phyloP scores from a whole-genome alignment of 2,888 invertebrate species.

The Tanytarsus gracilentus region DNA sequence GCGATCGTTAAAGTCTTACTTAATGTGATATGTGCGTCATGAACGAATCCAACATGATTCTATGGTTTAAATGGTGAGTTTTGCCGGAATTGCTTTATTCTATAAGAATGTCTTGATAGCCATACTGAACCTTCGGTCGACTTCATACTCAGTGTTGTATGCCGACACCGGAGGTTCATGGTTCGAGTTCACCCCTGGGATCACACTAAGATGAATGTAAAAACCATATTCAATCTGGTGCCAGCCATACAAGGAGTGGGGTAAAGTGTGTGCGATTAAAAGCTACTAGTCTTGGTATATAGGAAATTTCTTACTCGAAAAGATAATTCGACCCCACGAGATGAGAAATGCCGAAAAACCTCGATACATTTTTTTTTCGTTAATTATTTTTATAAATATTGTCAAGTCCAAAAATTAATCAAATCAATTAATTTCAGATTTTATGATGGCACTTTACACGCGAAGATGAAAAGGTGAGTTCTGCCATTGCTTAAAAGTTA shows the following conservation, averaged over 20 bases:
- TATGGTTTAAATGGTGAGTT: constrained; percentile 23
- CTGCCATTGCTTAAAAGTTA: too few relatives aligned
- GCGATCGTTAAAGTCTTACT: too few relatives aligned
- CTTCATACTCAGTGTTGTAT: not conserved
- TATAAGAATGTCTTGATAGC: not conserved
- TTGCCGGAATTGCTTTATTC: not conserved
- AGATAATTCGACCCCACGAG: constrained; percentile 26
- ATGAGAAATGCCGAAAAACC: constrained; percentile 28
- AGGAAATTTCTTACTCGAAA: constrained; percentile 29
- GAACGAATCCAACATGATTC: not conserved
- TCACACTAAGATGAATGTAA: constrained; percentile 27
- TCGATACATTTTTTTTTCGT: constrained; percentile 25
- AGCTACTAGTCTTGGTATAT: constrained; percentile 27
- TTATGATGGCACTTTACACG: too few relatives aligned
- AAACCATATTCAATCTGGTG: constrained; percentile 19
- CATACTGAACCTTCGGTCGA: not conserved
- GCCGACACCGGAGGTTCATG: not conserved
- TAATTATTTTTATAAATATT: too few relatives aligned
- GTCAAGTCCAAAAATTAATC: too few relatives aligned
- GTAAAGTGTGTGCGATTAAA: constrained; percentile 25
- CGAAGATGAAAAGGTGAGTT: too few relatives aligned
- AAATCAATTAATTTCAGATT: not conserved
- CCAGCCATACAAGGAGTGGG: constrained; percentile 24
- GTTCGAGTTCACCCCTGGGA: constrained; percentile 25
- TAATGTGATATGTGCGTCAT: not conserved